Percentiles rank a stretch among this genome's conserved stretches.
Evolutionary conservation across 1,140 invertebrate species (phyloP).

Genomic region (Fopius arisanus): DNA sequence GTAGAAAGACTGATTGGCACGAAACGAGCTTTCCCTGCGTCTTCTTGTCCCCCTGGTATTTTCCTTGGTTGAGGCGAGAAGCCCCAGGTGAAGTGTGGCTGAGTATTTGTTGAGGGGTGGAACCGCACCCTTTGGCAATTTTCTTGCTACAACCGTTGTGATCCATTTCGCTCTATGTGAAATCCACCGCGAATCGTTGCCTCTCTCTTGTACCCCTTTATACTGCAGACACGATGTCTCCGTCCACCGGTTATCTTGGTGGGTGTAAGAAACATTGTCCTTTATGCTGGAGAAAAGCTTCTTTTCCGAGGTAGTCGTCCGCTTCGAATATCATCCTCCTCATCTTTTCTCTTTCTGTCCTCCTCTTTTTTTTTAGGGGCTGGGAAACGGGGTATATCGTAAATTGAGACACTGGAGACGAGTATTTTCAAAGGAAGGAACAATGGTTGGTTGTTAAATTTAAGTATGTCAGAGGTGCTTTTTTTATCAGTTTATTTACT

Average conservation of each 20-base stretch:
- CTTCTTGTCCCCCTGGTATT: neutral
- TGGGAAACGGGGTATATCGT: neutral
- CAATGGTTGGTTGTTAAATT: neutral
- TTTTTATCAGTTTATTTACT: neutral
- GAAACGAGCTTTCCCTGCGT: slow-evolving; percentile 33
- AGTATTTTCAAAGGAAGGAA: neutral
- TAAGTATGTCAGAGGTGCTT: neutral
- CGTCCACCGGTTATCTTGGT: neutral
- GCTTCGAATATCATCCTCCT: slow-evolving; percentile 2
- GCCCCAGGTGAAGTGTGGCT: slow-evolving; percentile 11
- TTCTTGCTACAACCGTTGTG: slow-evolving; percentile 11
- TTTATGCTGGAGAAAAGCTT: slow-evolving; percentile 1
- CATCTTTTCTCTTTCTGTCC: neutral
- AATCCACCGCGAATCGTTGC: slow-evolving; percentile 6
- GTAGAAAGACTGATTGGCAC: slow-evolving; percentile 33
- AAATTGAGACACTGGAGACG: neutral
- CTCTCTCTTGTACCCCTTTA: slow-evolving; percentile 5
- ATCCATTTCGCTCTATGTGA: neutral
- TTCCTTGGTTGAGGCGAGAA: neutral
- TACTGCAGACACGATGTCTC: neutral
- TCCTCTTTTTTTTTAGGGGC: neutral
- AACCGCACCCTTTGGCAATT: slow-evolving; percentile 19
- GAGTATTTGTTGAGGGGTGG: neutral
- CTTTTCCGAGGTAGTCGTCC: neutral
- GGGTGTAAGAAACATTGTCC: slow-evolving; percentile 20